A percentile compares a stretch with the other conserved stretches of the same genome.
These are phyloP conservation scores for Muscina levida DNA, from an alignment of 2,888 invertebrate genomes.

Conservation along the genomic window DNA sequence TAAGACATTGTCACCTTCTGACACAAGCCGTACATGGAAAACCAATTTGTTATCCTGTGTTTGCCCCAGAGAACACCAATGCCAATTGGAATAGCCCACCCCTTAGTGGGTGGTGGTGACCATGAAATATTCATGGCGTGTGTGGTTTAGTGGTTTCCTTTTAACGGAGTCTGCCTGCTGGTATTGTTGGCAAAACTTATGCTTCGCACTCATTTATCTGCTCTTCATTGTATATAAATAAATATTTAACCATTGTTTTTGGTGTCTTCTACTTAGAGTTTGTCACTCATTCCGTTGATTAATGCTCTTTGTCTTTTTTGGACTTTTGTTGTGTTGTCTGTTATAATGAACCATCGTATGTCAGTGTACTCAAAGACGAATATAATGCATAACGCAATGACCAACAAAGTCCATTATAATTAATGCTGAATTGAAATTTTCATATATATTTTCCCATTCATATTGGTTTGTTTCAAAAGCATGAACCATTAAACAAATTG, in stretches of 20 bases:
- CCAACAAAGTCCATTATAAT: conserved; percentile 35
- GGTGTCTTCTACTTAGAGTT: conserved; percentile 9
- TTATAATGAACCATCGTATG: too few relatives aligned
- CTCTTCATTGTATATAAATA: conserved; percentile 37
- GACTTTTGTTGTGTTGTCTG: conserved; percentile 9
- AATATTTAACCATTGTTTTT: conserved; percentile 43
- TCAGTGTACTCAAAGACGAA: neutral
- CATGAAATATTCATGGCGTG: conserved; percentile 20
- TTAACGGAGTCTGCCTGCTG: conserved; percentile 1
- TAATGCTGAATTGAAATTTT: conserved; percentile 20
- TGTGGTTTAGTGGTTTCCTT: conserved; percentile 8
- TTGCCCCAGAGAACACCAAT: neutral
- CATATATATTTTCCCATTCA: conserved; percentile 12
- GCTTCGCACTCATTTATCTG: neutral
- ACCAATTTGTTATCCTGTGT: conserved; percentile 16
- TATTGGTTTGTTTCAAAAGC: conserved; percentile 28
- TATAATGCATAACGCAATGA: neutral
- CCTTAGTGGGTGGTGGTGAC: neutral
- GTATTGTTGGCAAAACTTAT: too few relatives aligned
- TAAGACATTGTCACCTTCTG: conserved; percentile 3
- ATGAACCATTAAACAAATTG: neutral
- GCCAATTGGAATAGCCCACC: neutral
- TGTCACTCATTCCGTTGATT: conserved; percentile 15
- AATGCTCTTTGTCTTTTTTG: conserved; percentile 15
- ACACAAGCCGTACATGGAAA: conserved; percentile 9